Evolutionary conservation across 2,797 vertebrate species (phyloP), one percentile per base, ranked within the genome.

Genomic region (Phataginus tetradactyla): DNA sequence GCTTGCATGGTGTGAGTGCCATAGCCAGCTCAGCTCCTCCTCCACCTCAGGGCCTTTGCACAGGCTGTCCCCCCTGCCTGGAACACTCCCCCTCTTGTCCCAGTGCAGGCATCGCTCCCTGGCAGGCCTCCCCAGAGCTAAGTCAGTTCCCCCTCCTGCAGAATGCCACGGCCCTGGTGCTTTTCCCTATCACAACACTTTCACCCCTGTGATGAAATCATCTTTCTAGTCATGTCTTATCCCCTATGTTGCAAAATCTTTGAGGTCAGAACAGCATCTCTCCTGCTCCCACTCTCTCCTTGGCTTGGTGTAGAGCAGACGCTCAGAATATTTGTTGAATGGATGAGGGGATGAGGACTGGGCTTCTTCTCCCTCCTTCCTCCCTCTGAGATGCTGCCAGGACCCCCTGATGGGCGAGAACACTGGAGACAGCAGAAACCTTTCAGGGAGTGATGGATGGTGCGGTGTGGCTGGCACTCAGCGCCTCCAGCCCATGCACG

Each of bases 371-470:
- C 4, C 32, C 3, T 2, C 0, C 29, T 49, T 39, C 37, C 14
- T 68, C 45, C 0, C 0, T 87, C 72, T 83, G 85, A 66, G 89
- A 91, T 85, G 94, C 63, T 94, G 45, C 84, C 21, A 69, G 74
- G 49, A 91, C 75, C 53, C 20, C 20, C 4, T 27, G 53, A 88
- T 1, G 86, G 92, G 92, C 94, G 85, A 89, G 93, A 95, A 80
- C 63, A 74, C 68, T 74, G 66, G 96, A 92, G 94, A 92, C 29
- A 89, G 64, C 75, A 95, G 78, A 96, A 96, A 78, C 71, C 81
- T 25, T 96, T 94, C 84, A 61, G 63, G 12, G 49, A 84, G 55
- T 96, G 91, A 94, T 75, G 80, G 97, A 96, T 85, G 49, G 75
- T 71, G 94, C 68, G 55, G 84, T 71, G 94, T 61, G 59, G 84